phyloP scores from a whole-genome alignment of 2,888 invertebrate genomes.

The Agrochola lychnidis region DNA sequence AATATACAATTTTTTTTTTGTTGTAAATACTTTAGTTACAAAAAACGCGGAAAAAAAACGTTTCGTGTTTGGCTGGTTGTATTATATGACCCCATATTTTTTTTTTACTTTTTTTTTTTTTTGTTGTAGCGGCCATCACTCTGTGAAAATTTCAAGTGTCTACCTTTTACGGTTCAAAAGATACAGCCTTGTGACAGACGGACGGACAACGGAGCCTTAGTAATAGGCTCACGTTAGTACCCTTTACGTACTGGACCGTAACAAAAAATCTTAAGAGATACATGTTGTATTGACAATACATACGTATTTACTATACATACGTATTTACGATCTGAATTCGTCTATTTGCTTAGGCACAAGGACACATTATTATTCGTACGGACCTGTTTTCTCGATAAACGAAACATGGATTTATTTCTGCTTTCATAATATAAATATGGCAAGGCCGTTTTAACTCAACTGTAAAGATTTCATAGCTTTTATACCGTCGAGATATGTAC shows the following conservation, averaged over 20 bases:
- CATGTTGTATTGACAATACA: constrained; percentile 8
- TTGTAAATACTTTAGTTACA: no score
- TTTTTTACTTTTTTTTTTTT: no score
- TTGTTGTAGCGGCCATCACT: no score
- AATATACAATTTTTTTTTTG: no score
- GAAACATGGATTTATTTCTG: constrained; percentile 39
- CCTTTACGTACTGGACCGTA: not conserved
- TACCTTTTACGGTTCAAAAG: no score
- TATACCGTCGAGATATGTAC: constrained; percentile 5
- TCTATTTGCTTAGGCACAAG: constrained; percentile 39
- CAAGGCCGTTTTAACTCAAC: constrained; percentile 8
- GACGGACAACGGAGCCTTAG: no score
- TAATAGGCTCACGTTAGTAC: not conserved
- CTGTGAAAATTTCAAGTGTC: no score
- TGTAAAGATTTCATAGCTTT: constrained; percentile 25
- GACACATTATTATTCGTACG: constrained; percentile 35
- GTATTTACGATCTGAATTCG: constrained; percentile 16
- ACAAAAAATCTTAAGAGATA: constrained; percentile 2
- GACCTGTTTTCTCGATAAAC: constrained; percentile 41
- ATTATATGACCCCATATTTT: no score
- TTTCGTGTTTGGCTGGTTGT: no score
- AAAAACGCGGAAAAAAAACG: no score
- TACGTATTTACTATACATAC: constrained; percentile 11
- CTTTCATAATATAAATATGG: constrained; percentile 21
- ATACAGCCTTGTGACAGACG: no score